Conservation (phyloP, 2,888 invertebrate species). For the Plagodis dolabraria region DNA sequence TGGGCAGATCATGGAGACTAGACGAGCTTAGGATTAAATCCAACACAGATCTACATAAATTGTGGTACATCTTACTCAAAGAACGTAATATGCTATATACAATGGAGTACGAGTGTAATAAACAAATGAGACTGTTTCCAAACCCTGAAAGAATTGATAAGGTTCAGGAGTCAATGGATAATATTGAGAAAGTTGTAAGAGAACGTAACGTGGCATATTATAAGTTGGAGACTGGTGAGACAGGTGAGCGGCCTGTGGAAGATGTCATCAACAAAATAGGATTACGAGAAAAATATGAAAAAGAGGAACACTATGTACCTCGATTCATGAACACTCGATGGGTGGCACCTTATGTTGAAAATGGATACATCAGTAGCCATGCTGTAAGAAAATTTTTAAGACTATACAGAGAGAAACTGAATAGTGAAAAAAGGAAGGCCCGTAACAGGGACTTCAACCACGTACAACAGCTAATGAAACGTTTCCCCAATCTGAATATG, state of each 20-base stretch:
- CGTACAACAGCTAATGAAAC: slow-evolving; percentile 88
- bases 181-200: slow-evolving; percentile 94
- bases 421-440: slow-evolving; percentile 82
- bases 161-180: slow-evolving; percentile 97
- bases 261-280: slow-evolving; percentile 86
- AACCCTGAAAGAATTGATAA: slow-evolving; percentile 97
- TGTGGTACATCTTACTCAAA: slow-evolving; percentile 96
- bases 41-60: slow-evolving; percentile 97
- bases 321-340: slow-evolving; percentile 87
- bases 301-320: slow-evolving; percentile 87
- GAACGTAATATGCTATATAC: slow-evolving; percentile 98
- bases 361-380: slow-evolving; percentile 77
- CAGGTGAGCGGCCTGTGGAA: slow-evolving; percentile 90
- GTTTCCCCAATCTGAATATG: slow-evolving; percentile 91
- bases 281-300: slow-evolving; percentile 81
- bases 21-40: slow-evolving; percentile 98
- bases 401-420: slow-evolving; percentile 87
- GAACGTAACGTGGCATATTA: slow-evolving; percentile 97
- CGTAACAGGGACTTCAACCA: slow-evolving; percentile 87
- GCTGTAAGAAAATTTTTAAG: slow-evolving; percentile 85
- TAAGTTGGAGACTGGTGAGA: slow-evolving; percentile 94
- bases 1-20: slow-evolving; percentile 93
- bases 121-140: slow-evolving; percentile 89
- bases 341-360: slow-evolving; percentile 84
- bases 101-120: slow-evolving; percentile 94